Evolutionary conservation across 1,140 invertebrate species (phyloP).

Genomic region (Hestina assimilis): DNA sequence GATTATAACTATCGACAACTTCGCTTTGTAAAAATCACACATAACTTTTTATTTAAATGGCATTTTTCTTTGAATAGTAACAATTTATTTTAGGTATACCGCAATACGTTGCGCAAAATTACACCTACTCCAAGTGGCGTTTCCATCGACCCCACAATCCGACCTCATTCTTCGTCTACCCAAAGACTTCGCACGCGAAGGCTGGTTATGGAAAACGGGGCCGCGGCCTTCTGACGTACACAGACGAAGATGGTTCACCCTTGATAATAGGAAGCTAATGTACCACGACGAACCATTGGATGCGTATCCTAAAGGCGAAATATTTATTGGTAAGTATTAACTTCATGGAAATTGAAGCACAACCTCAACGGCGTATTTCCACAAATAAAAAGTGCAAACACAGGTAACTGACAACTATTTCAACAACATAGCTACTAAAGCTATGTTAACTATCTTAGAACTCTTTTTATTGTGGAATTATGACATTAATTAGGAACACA

Average conservation of each 20-base stretch:
- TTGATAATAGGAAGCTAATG: conserved; percentile 94
- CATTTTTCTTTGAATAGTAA: no score
- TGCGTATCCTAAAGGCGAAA: conserved; percentile 93
- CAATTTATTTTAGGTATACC: conserved; percentile 84
- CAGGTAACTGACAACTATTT: no score
- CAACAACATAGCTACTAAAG: no score
- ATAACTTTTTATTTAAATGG: no score
- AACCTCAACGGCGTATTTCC: no score
- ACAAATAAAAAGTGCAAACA: no score
- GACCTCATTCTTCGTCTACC: conserved; percentile 87
- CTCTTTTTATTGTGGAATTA: no score
- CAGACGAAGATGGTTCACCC: conserved; percentile 91
- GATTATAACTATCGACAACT: no score
- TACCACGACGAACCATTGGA: conserved; percentile 92
- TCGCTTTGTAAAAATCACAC: no score
- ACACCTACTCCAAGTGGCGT: conserved; percentile 89
- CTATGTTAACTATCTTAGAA: no score
- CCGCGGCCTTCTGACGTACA: conserved; percentile 88
- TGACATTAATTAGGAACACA: no score
- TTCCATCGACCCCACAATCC: conserved; percentile 87
- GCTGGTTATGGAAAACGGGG: conserved; percentile 94
- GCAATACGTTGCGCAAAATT: conserved; percentile 92
- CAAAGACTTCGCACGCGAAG: conserved; percentile 90
- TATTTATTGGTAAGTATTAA: conserved; percentile 85
- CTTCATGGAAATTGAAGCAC: no score